A percentile compares a stretch with the other conserved stretches of the same genome.
Conservation (phyloP, 1,140 invertebrate species). For the Caerostris darwini region DNA sequence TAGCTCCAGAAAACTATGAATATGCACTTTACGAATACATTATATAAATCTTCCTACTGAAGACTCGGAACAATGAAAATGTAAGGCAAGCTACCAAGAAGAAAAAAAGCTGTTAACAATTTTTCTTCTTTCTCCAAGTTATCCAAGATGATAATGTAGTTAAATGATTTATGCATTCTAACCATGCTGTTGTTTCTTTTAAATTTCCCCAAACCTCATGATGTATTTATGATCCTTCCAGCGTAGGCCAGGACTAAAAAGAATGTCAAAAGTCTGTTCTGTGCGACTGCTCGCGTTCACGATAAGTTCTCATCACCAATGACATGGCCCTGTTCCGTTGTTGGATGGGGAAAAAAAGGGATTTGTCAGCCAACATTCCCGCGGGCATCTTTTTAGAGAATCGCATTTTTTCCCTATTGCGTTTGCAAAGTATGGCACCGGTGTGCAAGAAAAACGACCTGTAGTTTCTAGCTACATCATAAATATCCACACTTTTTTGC, state of each 20-base stretch:
- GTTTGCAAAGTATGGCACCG: background rate
- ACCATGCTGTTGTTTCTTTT: constrained; percentile 60
- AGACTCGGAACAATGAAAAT: background rate
- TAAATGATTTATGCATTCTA: constrained; percentile 63
- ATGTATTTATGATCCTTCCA: constrained; percentile 65
- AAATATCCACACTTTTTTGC: background rate
- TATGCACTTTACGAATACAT: constrained; percentile 45
- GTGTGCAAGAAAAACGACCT: background rate
- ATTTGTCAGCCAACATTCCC: constrained; percentile 50
- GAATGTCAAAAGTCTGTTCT: background rate
- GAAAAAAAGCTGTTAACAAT: background rate
- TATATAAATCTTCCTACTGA: constrained; percentile 24
- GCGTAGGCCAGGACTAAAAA: background rate
- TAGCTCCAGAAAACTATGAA: background rate
- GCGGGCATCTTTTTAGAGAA: constrained; percentile 25
- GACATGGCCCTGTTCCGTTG: constrained; percentile 8
- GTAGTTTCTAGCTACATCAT: background rate
- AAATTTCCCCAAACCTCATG: constrained; percentile 58
- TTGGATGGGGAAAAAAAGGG: constrained; percentile 13
- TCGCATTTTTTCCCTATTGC: background rate
- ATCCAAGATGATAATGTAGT: constrained; percentile 30
- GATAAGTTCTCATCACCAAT: constrained; percentile 49
- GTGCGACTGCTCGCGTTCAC: background rate
- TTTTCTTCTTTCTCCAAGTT: constrained; percentile 15
- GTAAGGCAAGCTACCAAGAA: background rate